Conservation (phyloP, 2,113 vertebrate species). For the Xyliphius kryptos region DNA sequence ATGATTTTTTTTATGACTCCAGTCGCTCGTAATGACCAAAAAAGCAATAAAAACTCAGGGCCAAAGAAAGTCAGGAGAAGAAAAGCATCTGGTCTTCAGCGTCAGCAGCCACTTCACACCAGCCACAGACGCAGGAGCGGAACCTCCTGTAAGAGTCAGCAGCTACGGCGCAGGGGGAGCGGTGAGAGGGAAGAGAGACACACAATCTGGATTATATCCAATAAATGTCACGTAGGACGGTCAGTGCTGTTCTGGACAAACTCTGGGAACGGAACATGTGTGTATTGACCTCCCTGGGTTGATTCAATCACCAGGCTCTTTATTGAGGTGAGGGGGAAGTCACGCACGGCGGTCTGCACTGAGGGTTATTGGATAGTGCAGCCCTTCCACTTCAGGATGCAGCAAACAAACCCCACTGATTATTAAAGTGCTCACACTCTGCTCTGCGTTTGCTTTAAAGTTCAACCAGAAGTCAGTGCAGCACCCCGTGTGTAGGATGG, state of each 20-base stretch:
- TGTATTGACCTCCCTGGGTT: conserved; percentile 64
- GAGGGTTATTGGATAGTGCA: too few relatives aligned
- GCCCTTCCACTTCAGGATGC: too few relatives aligned
- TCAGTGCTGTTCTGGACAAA: conserved; percentile 42
- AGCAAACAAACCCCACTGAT: conserved; percentile 48
- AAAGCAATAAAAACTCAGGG: too few relatives aligned
- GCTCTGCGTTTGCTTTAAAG: conserved; percentile 39
- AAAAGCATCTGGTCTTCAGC: too few relatives aligned
- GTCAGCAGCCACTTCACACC: too few relatives aligned
- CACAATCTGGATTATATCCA: conserved; percentile 55
- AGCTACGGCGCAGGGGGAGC: too few relatives aligned
- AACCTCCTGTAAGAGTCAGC: too few relatives aligned
- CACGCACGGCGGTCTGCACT: conserved; percentile 54
- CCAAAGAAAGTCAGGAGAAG: too few relatives aligned
- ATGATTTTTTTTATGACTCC: too few relatives aligned
- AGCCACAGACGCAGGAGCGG: too few relatives aligned
- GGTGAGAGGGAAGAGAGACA: not conserved
- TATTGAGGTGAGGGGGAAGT: conserved; percentile 69
- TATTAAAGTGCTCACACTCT: conserved; percentile 57
- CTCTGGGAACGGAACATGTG: conserved; percentile 65
- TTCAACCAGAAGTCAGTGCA: conserved; percentile 37
- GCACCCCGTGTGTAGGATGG: not conserved
- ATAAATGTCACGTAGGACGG: conserved; percentile 38
- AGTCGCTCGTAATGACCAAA: too few relatives aligned
- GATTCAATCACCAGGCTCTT: conserved; percentile 65